These are phyloP conservation scores for Cylloceria caligata DNA, from an alignment of 2,888 invertebrate species.

Conservation along the genomic window DNA sequence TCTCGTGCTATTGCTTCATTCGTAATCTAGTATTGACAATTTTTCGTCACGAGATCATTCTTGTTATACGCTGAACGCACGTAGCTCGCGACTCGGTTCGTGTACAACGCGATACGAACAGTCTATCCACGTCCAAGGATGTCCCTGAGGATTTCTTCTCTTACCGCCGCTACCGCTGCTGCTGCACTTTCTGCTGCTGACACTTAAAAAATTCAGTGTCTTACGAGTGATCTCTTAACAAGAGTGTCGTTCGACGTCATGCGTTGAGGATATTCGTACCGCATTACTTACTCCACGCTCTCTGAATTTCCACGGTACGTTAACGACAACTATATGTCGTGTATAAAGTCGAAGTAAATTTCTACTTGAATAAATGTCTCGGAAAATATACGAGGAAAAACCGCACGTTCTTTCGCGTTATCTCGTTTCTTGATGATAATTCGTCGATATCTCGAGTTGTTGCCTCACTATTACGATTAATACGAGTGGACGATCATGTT, in stretches of 20 bases:
- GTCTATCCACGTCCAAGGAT: constrained; percentile 56
- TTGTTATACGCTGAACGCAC: background rate
- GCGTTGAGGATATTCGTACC: constrained; percentile 36
- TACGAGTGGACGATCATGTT: background rate
- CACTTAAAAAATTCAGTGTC: constrained; percentile 28
- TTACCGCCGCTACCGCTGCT: constrained; percentile 7
- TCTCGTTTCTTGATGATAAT: constrained; percentile 12
- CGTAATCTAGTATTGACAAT: constrained; percentile 4
- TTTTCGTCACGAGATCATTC: background rate
- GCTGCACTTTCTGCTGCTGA: constrained; percentile 1
- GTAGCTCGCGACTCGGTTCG: background rate
- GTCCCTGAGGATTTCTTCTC: constrained; percentile 61
- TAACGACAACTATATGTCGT: constrained; percentile 15
- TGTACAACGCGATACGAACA: background rate
- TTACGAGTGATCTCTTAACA: background rate
- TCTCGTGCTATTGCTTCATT: background rate
- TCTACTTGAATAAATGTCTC: too few relatives aligned
- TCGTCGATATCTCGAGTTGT: background rate
- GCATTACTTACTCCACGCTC: constrained; percentile 35
- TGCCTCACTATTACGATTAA: constrained; percentile 5
- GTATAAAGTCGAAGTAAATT: background rate
- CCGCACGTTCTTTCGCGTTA: background rate
- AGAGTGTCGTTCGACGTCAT: constrained; percentile 39
- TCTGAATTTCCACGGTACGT: constrained; percentile 61
- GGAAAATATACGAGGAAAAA: too few relatives aligned